Evolutionary conservation across 2,113 vertebrate species (phyloP), one percentile per base, ranked within the genome.

Genomic region (Misgurnus mizolepis): DNA sequence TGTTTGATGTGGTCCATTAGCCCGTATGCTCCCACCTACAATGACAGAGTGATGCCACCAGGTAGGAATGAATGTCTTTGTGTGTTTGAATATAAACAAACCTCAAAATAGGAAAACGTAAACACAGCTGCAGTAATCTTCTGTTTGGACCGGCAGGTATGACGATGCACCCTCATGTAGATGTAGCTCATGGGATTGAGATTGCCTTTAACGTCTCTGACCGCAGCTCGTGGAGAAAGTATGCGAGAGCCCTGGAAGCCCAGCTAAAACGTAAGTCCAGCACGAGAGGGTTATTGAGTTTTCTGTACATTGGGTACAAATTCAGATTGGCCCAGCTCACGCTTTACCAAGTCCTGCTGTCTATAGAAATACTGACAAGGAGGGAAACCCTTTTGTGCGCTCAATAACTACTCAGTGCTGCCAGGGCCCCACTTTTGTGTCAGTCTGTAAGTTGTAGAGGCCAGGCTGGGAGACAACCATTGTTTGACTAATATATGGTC

Each of bases 1-100:
- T 94, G 92, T 78, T 91, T 99, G 87, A 93, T 98, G 90, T 94
- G 96, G 90, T 96, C 95, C 0, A 94, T 99, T 89, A 96, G 93
- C 86, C 96, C 96, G 76, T 97, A 98, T 84, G 91, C 94, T 0
- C 97, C 96, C 0, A 95, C 90, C 10, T 95, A 91, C 89, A 95
- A 94, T 40, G 98, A 98, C 80, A 94, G 94, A 0, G 95, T 98
- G 85, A 95, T 95, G 86, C 95, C 96, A 3, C 97, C 97, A 89
- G 98, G 98, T 73, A 40, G 22, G 39, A 22, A 22, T 18, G 17
- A 22, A 27, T 9, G 6, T 3, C 1, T n/a, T 22, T 61, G 18
- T 61, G 10, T 61, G 6, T 61, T 56, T 45, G 8, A 7, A 45
- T 8, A 45, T 45, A 34, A 34, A 34, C 27, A 34, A 34, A 34